Evolutionary conservation across 2,797 vertebrate species (phyloP).

Genomic region (Tolypeutes matacus): DNA sequence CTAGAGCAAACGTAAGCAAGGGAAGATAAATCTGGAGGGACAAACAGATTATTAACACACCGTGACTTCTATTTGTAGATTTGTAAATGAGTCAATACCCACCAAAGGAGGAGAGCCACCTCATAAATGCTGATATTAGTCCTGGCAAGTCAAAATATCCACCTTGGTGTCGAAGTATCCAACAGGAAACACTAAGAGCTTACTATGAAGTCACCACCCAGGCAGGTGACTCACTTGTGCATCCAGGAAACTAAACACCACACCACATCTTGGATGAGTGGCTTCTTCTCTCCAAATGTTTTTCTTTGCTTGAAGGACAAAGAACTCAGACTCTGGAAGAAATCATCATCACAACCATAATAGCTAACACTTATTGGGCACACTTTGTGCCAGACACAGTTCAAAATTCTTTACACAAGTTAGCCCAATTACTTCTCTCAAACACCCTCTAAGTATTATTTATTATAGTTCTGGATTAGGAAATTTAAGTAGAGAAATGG

Average conservation of each 20-base stretch:
- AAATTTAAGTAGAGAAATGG: conserved; percentile 7
- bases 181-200: background rate
- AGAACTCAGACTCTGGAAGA: background rate
- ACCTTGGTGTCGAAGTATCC: background rate
- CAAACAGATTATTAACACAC: background rate
- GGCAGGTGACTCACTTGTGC: fast-evolving
- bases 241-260: background rate
- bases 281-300: background rate
- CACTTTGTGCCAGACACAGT: background rate
- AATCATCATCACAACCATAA: background rate
- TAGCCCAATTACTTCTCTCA: background rate
- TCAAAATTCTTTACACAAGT: background rate
- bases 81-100: background rate
- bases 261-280: background rate
- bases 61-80: background rate
- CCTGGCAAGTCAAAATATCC: background rate
- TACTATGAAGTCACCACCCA: background rate
- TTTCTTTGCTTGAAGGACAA: background rate
- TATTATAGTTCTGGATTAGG: background rate
- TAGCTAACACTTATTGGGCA: background rate
- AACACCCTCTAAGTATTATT: background rate
- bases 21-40: background rate
- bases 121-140: background rate
- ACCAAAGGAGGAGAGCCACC: background rate
- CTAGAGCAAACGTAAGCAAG: background rate